These are phyloP conservation scores for Sipha maydis DNA, from an alignment of 2,888 invertebrate genomes.

Conservation along the genomic window DNA sequence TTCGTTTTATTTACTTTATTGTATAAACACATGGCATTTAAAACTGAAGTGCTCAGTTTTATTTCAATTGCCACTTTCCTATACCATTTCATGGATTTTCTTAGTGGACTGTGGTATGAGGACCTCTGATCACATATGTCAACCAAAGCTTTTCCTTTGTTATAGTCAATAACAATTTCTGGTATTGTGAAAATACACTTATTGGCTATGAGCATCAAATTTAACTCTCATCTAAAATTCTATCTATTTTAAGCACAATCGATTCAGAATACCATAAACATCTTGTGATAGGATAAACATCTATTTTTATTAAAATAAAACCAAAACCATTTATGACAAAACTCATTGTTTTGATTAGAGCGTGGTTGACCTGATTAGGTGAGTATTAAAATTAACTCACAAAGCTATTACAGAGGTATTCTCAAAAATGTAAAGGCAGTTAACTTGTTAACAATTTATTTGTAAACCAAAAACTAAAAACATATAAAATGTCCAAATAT, in stretches of 20 bases:
- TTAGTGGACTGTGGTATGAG: slow-evolving; percentile 15
- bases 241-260: too few relatives aligned
- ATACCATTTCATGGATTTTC: slow-evolving; percentile 35
- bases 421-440: slow-evolving; percentile 10
- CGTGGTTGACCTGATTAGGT: not conserved
- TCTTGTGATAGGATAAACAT: too few relatives aligned
- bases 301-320: too few relatives aligned
- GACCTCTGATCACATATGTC: slow-evolving; percentile 6
- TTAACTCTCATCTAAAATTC: too few relatives aligned
- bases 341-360: slow-evolving; percentile 11
- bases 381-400: slow-evolving; percentile 33
- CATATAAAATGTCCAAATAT: too few relatives aligned
- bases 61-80: slow-evolving; percentile 24
- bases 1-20: slow-evolving; percentile 11
- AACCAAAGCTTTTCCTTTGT: slow-evolving; percentile 16
- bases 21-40: slow-evolving; percentile 15
- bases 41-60: not conserved
- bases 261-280: too few relatives aligned
- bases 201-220: not conserved
- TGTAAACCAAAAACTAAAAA: too few relatives aligned
- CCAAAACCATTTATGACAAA: not conserved
- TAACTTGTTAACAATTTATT: too few relatives aligned
- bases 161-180: not conserved
- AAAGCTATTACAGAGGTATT: slow-evolving; percentile 20
- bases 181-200: not conserved